phyloP scores from a whole-genome alignment of 2,797 vertebrate genomes.

The Eulemur rubriventer region DNA sequence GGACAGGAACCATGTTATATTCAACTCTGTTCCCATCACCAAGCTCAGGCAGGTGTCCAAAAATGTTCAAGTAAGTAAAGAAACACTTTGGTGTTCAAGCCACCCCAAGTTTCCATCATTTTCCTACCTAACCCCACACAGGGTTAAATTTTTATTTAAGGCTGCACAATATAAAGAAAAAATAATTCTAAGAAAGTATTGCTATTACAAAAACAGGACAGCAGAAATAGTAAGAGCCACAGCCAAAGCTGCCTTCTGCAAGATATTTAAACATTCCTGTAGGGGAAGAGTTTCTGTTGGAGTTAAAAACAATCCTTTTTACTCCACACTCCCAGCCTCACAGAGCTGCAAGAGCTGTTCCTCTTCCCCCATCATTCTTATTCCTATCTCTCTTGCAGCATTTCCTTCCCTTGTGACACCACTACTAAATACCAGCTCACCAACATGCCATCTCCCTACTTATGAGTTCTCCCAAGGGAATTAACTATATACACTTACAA shows the following conservation, averaged over 20 bases:
- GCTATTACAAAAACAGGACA: neutral
- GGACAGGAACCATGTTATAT: neutral
- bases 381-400: neutral
- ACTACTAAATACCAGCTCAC: neutral
- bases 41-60: neutral
- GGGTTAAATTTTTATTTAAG: slow-evolving; percentile 12
- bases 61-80: neutral
- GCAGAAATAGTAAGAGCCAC: neutral
- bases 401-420: neutral
- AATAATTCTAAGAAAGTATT: neutral
- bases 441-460: neutral
- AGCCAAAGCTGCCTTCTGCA: neutral
- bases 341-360: neutral
- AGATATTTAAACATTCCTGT: neutral
- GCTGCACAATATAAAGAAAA: neutral
- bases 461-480: neutral
- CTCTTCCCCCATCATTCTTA: neutral
- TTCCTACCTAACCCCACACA: neutral
- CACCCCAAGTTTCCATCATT: neutral
- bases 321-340: neutral
- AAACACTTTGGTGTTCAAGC: neutral
- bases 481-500: neutral
- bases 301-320: neutral
- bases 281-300: neutral
- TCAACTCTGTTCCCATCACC: neutral